Percentiles rank a stretch among this genome's conserved stretches.
Conservation (phyloP, 1,140 invertebrate genomes). For the Patella vulgata region DNA sequence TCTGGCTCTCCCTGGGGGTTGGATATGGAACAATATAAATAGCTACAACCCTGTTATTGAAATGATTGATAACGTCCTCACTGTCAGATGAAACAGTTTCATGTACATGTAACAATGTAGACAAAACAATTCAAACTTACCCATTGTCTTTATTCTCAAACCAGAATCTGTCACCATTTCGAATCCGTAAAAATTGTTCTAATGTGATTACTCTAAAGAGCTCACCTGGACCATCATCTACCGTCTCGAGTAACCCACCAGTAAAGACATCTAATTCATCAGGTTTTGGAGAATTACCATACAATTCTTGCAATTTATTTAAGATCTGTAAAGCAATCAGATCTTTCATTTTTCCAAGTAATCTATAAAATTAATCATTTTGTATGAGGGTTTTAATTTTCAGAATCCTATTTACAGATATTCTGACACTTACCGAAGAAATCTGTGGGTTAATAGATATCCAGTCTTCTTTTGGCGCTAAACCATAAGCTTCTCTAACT, state of each 20-base stretch:
- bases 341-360: too few species aligned
- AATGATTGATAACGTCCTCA: too few species aligned
- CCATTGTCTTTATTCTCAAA: slow-evolving; percentile 84
- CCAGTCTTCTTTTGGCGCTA: slow-evolving; percentile 43
- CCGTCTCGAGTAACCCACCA: slow-evolving; percentile 90
- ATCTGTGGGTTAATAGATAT: slow-evolving; percentile 14
- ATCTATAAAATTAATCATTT: too few species aligned
- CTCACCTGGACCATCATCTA: slow-evolving; percentile 83
- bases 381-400: too few species aligned
- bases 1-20: too few species aligned
- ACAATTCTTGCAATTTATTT: slow-evolving; percentile 76
- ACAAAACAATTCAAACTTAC: neutral
- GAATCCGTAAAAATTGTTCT: slow-evolving; percentile 90
- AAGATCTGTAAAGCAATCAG: slow-evolving; percentile 12
- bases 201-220: slow-evolving; percentile 89
- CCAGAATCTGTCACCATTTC: slow-evolving; percentile 97
- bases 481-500: slow-evolving; percentile 74
- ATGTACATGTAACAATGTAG: too few species aligned
- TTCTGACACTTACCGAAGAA: slow-evolving; percentile 6
- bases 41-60: too few species aligned
- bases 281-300: slow-evolving; percentile 70
- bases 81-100: too few species aligned
- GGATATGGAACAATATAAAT: too few species aligned
- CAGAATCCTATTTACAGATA: too few species aligned
- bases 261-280: slow-evolving; percentile 84